These are phyloP conservation scores for Rachycentron canadum DNA, from an alignment of 2,797 vertebrate species.

Conservation along the genomic window DNA sequence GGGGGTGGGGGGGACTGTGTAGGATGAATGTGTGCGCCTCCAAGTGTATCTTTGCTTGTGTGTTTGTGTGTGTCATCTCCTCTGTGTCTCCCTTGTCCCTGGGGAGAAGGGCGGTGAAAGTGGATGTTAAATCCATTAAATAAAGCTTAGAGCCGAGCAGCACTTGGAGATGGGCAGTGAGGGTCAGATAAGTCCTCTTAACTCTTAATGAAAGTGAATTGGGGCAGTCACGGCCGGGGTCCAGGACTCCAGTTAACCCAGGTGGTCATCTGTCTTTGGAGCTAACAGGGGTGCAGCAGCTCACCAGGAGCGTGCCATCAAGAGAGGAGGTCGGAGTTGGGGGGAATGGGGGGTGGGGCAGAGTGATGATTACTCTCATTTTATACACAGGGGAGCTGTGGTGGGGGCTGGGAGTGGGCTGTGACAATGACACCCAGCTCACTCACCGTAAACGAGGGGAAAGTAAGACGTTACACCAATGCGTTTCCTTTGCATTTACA, in stretches of 20 bases:
- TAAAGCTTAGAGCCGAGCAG: constrained; percentile 96
- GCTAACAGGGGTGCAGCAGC: constrained; percentile 70
- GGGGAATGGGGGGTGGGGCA: background rate
- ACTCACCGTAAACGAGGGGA: constrained; percentile 66
- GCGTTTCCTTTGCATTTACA: constrained; percentile 67
- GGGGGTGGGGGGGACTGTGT: constrained; percentile 58
- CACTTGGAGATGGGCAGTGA: constrained; percentile 80
- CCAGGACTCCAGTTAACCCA: constrained; percentile 81
- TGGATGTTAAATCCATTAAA: constrained; percentile 99
- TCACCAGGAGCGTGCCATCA: constrained; percentile 57
- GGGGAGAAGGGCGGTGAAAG: constrained; percentile 92
- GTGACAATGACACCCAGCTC: constrained; percentile 77
- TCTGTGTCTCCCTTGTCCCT: constrained; percentile 84
- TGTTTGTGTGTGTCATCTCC: constrained; percentile 84
- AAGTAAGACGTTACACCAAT: constrained; percentile 77
- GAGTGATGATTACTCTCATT: constrained; percentile 79
- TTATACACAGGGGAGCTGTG: constrained; percentile 72
- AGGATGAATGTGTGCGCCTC: constrained; percentile 51
- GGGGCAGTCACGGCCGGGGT: constrained; percentile 74
- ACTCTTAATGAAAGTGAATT: constrained; percentile 88
- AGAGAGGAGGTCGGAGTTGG: constrained; percentile 1
- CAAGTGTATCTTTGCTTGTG: constrained; percentile 57
- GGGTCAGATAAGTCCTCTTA: constrained; percentile 86
- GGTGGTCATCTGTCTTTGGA: constrained; percentile 79
- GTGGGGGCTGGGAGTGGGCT: constrained; percentile 49